These are phyloP conservation scores for Drosophila parvula DNA, from an alignment of 1,140 invertebrate species.

Conservation along the genomic window DNA sequence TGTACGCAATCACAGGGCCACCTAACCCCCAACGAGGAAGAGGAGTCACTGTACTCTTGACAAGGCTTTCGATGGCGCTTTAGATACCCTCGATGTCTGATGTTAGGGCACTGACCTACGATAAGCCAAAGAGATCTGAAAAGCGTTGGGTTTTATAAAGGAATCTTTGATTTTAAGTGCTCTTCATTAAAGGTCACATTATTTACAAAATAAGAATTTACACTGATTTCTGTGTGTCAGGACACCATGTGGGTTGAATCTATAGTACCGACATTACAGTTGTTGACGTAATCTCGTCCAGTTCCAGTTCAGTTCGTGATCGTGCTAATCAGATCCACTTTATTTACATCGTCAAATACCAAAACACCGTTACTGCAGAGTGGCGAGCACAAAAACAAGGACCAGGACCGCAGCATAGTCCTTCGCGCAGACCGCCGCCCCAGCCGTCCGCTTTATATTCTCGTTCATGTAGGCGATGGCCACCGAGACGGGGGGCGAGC, in stretches of 20 bases:
- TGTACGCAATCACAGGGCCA: conserved; percentile 30
- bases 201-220: conserved; percentile 11
- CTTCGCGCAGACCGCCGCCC: not conserved
- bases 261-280: not conserved
- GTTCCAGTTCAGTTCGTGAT: not conserved
- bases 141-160: not conserved
- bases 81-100: no score
- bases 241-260: no score
- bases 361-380: conserved; percentile 26
- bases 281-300: no score
- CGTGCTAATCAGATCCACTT: conserved; percentile 24
- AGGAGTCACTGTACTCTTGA: not conserved
- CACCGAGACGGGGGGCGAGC: conserved; percentile 18
- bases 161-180: not conserved
- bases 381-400: conserved; percentile 9
- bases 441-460: conserved; percentile 2
- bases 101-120: not conserved
- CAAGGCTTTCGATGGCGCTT: not conserved
- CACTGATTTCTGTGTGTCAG: not conserved
- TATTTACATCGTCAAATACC: conserved; percentile 42
- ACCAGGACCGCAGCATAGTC: conserved; percentile 1
- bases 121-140: not conserved
- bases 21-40: not conserved
- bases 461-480: conserved; percentile 39
- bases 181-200: not conserved